Conservation (phyloP, 2,888 invertebrate genomes). For the Nemapogon koenigi region DNA sequence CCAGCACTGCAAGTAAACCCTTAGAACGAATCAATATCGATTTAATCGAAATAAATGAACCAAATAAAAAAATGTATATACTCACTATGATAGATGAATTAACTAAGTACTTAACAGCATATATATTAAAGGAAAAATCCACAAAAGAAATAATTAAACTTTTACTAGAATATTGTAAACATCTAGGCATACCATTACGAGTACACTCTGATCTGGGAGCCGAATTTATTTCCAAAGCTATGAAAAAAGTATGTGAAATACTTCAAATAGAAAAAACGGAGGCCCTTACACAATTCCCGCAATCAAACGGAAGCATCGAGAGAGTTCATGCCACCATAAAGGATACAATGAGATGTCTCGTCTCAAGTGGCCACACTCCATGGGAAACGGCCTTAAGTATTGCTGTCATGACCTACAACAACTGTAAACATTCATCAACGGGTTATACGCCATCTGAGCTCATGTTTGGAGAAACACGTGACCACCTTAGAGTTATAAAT, state of each 20-base stretch:
- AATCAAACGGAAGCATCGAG: constrained; percentile 24
- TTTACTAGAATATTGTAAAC: constrained; percentile 24
- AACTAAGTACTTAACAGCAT: constrained; percentile 24
- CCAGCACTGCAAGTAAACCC: constrained; percentile 23
- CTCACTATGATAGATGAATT: constrained; percentile 25
- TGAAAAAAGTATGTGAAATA: constrained; percentile 25
- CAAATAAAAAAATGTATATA: constrained; percentile 22
- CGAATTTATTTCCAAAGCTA: constrained; percentile 23
- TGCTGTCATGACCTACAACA: too few relatives aligned
- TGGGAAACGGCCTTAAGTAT: constrained; percentile 25
- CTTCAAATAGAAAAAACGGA: constrained; percentile 22
- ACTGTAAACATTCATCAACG: too few relatives aligned
- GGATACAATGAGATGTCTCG: constrained; percentile 24
- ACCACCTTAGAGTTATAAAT: too few relatives aligned
- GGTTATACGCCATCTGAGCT: constrained; percentile 24
- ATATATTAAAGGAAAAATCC: constrained; percentile 25
- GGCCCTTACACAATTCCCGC: constrained; percentile 25
- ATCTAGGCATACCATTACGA: constrained; percentile 24
- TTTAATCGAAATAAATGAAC: constrained; percentile 22
- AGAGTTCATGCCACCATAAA: constrained; percentile 24
- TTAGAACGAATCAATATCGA: constrained; percentile 26
- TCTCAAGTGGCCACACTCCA: too few relatives aligned
- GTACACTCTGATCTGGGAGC: constrained; percentile 27
- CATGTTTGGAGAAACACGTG: too few relatives aligned
- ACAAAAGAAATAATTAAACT: constrained; percentile 22